Evolutionary conservation across 2,888 invertebrate species (phyloP).

Genomic region (Leptarthrus brevirostris): DNA sequence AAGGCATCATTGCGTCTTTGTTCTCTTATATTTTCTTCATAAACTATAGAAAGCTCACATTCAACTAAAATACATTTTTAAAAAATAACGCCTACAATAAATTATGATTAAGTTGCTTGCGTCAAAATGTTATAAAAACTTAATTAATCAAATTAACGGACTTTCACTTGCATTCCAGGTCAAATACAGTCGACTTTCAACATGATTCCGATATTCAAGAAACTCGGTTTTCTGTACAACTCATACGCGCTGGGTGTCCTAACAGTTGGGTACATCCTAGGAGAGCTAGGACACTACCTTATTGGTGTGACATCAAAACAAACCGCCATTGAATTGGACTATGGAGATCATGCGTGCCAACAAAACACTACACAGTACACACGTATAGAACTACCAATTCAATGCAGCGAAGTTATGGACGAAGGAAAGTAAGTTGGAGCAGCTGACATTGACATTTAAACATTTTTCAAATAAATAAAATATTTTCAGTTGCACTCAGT

Average conservation of each 20-base stretch:
- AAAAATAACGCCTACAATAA: no score
- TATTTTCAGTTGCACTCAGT: conserved; percentile 71
- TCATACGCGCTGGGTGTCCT: conserved; percentile 83
- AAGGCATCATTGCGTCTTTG: no score
- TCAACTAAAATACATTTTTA: no score
- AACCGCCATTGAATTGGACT: conserved; percentile 85
- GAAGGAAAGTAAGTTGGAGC: conserved; percentile 68
- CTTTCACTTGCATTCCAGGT: no score
- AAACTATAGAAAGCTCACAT: no score
- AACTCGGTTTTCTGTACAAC: conserved; percentile 78
- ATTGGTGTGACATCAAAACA: conserved; percentile 90
- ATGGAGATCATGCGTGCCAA: conserved; percentile 87
- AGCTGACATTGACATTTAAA: no score
- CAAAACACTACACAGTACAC: conserved; percentile 74
- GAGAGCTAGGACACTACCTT: conserved; percentile 88
- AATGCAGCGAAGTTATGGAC: conserved; percentile 71
- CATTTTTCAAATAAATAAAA: background rate
- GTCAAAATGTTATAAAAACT: no score
- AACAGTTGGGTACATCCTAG: conserved; percentile 85
- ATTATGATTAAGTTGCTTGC: no score
- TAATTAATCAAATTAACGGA: no score
- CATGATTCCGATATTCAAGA: conserved; percentile 65
- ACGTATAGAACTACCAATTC: conserved; percentile 69
- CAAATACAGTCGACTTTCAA: conserved; percentile 7
- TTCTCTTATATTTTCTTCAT: no score